Evolutionary conservation across 1,140 invertebrate species (phyloP).

Genomic region (Ridgeia piscesae): DNA sequence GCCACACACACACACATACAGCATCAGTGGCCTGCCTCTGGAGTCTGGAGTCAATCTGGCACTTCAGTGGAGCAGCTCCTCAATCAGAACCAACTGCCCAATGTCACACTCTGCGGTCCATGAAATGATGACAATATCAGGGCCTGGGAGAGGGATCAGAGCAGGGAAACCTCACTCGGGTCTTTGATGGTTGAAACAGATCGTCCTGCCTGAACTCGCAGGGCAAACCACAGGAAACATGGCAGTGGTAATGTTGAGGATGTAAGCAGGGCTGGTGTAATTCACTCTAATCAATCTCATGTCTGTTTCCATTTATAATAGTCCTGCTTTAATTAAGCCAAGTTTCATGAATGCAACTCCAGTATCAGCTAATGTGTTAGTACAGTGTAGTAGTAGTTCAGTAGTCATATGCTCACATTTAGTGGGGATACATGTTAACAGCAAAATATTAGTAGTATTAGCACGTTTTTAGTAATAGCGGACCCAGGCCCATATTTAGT

Average conservation of each 20-base stretch:
- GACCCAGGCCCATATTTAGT: neutral
- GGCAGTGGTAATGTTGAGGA: neutral
- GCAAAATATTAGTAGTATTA: too few relatives aligned
- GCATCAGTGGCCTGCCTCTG: neutral
- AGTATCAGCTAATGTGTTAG: neutral
- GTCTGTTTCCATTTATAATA: neutral
- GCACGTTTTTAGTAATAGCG: neutral
- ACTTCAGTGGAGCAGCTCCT: neutral
- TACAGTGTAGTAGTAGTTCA: neutral
- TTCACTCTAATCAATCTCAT: neutral
- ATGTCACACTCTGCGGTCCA: neutral
- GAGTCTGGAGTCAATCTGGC: neutral
- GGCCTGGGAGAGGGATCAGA: neutral
- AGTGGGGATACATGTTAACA: neutral
- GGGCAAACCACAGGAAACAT: neutral
- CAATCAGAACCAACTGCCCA: neutral
- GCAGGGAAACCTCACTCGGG: neutral
- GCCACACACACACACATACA: neutral
- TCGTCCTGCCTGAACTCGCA: neutral
- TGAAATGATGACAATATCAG: neutral
- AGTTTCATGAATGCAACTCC: neutral
- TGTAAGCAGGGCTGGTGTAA: neutral
- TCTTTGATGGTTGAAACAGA: neutral
- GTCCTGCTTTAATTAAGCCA: neutral
- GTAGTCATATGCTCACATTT: neutral